These are phyloP conservation scores for Sandelia bainsii DNA, from an alignment of 2,797 vertebrate genomes.

Conservation along the genomic window DNA sequence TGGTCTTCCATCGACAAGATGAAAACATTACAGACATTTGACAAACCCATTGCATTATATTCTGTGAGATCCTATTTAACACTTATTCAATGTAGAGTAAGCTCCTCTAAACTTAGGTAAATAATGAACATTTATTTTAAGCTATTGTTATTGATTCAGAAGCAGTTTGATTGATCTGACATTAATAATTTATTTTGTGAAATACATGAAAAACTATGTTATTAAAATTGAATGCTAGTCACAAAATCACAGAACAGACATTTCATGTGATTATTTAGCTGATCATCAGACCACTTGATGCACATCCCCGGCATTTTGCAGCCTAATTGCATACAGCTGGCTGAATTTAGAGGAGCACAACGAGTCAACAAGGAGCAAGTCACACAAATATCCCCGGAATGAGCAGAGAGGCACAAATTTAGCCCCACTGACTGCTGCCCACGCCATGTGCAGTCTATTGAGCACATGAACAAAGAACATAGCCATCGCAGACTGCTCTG, in stretches of 20 bases:
- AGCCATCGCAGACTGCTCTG: conserved; percentile 67
- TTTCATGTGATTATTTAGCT: background rate
- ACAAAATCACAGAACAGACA: too few relatives aligned
- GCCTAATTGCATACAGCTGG: conserved; percentile 72
- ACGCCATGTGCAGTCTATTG: conserved; percentile 75
- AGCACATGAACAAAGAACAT: conserved; percentile 72
- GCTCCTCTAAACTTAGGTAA: background rate
- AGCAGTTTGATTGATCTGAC: background rate
- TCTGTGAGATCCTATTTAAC: background rate
- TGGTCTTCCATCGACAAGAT: conserved; percentile 34
- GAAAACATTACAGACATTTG: conserved; percentile 31
- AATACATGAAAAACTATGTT: background rate
- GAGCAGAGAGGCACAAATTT: conserved; percentile 78
- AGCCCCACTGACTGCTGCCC: conserved; percentile 76
- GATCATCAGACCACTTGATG: conserved; percentile 28
- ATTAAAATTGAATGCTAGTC: background rate
- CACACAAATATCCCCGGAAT: conserved; percentile 78
- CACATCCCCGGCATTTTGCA: conserved; percentile 51
- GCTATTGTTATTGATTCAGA: background rate
- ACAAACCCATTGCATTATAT: background rate
- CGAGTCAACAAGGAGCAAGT: conserved; percentile 75
- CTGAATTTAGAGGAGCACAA: conserved; percentile 63
- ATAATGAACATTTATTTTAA: background rate
- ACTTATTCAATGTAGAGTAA: background rate
- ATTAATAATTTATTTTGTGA: background rate